Evolutionary conservation across 2,888 invertebrate genomes (phyloP).

Genomic region (Amaurobius ferox): DNA sequence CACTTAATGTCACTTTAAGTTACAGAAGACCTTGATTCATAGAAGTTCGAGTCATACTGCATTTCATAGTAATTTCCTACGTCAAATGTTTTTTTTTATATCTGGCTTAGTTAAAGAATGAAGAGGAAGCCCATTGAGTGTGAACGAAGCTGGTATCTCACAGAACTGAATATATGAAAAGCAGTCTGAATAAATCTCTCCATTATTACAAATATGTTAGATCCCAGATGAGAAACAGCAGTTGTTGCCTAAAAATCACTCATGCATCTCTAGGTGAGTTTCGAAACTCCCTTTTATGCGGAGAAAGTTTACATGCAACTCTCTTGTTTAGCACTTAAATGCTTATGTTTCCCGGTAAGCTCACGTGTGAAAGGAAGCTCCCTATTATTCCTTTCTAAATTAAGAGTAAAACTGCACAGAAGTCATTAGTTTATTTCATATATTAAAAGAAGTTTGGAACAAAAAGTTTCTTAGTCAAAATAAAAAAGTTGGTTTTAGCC

Average conservation of each 20-base stretch:
- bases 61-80: too few relatives aligned
- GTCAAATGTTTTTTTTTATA: too few relatives aligned
- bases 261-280: neutral
- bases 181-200: neutral
- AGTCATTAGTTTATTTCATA: too few relatives aligned
- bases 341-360: conserved; percentile 14
- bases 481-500: too few relatives aligned
- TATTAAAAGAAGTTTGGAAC: too few relatives aligned
- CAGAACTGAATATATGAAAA: neutral
- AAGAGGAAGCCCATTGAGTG: neutral
- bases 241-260: neutral
- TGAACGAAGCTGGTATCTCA: neutral
- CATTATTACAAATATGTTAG: neutral
- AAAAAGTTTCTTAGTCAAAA: too few relatives aligned
- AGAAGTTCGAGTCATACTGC: too few relatives aligned
- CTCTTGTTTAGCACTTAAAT: conserved; percentile 29
- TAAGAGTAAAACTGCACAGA: too few relatives aligned
- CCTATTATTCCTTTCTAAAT: too few relatives aligned
- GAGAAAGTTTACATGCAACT: neutral
- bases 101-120: too few relatives aligned
- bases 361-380: conserved; percentile 20
- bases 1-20: too few relatives aligned
- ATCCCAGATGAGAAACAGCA: neutral
- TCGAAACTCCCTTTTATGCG: neutral
- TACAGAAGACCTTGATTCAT: too few relatives aligned